Percentiles rank a stretch among this genome's conserved stretches.
phyloP scores from a whole-genome alignment of 2,797 vertebrate genomes.

The Sus cebifrons region DNA sequence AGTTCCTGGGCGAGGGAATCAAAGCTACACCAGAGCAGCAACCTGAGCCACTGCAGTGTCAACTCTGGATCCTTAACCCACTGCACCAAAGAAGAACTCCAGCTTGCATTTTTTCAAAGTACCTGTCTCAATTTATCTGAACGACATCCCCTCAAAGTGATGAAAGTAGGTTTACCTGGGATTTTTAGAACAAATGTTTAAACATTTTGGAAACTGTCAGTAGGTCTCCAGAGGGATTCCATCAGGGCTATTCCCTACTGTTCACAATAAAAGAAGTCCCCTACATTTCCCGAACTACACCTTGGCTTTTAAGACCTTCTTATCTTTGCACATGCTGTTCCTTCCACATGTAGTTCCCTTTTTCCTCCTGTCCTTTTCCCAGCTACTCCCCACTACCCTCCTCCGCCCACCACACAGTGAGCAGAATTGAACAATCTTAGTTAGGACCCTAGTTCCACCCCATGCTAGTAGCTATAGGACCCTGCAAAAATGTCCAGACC shows the following conservation, averaged over 20 bases:
- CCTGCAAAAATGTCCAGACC: background rate
- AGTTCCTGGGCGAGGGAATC: too few species aligned
- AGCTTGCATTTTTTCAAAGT: background rate
- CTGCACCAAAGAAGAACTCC: too few species aligned
- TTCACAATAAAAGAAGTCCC: background rate
- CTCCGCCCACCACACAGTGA: background rate
- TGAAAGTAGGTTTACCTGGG: background rate
- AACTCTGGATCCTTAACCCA: too few species aligned
- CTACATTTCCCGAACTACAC: background rate
- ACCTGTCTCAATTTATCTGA: background rate
- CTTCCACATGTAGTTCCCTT: background rate
- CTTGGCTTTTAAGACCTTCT: background rate
- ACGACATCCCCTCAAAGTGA: background rate
- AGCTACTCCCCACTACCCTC: background rate
- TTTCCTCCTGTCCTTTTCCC: background rate
- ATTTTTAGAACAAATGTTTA: slow-evolving; percentile 27
- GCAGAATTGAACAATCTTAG: background rate
- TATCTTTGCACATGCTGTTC: background rate
- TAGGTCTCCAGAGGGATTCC: background rate
- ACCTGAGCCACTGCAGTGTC: too few species aligned
- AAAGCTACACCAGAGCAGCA: too few species aligned
- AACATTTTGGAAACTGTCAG: background rate
- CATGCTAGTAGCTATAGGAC: background rate
- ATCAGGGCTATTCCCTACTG: rapidly evolving
- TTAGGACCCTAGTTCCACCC: background rate